Evolutionary conservation across 2,797 vertebrate species (phyloP).

Genomic region (Aratinga solstitialis): DNA sequence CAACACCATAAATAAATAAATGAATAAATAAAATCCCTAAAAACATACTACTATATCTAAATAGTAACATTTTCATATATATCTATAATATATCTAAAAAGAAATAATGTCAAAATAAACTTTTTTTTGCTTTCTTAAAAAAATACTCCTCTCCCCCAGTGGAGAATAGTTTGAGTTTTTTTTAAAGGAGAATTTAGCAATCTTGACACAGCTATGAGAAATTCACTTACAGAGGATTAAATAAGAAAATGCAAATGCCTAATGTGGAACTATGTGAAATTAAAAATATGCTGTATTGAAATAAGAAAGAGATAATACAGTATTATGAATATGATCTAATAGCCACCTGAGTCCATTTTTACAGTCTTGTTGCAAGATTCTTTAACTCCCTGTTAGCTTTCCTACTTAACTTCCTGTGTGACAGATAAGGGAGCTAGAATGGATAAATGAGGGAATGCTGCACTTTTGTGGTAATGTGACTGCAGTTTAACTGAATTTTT

Average conservation of each 20-base stretch:
- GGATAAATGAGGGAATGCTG: background rate
- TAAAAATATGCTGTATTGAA: background rate
- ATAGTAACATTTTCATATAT: background rate
- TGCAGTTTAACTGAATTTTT: background rate
- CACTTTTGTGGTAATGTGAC: background rate
- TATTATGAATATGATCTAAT: background rate
- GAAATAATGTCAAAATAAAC: background rate
- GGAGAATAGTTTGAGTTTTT: background rate
- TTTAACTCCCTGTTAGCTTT: background rate
- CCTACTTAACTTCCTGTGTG: background rate
- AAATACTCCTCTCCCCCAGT: background rate
- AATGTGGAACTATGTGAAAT: background rate
- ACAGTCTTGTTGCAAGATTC: background rate
- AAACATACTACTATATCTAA: background rate
- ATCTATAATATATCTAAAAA: background rate
- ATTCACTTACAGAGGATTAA: background rate
- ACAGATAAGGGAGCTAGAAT: background rate
- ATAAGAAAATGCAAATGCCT: background rate
- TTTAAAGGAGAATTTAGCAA: background rate
- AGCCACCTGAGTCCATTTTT: background rate
- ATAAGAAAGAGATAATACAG: background rate
- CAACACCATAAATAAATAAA: background rate
- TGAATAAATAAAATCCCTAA: background rate
- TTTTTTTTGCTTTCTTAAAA: background rate
- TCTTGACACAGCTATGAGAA: background rate